These are phyloP conservation scores for Schizotus pectinicornis DNA, from an alignment of 2,888 invertebrate species.

Conservation along the genomic window DNA sequence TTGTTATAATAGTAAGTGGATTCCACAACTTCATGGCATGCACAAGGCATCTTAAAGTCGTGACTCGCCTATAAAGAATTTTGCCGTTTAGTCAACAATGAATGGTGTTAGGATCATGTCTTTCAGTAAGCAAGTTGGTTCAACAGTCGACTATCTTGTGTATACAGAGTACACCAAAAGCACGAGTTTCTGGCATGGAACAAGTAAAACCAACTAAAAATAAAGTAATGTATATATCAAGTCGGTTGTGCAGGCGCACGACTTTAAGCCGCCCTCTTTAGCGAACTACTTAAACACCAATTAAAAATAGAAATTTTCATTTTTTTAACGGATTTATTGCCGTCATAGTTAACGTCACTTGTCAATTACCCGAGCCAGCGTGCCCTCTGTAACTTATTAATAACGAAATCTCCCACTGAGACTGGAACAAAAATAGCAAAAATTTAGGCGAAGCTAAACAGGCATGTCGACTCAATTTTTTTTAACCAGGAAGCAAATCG, in stretches of 20 bases:
- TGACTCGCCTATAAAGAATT: too few species aligned
- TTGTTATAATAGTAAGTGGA: constrained; percentile 60
- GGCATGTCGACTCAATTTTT: too few species aligned
- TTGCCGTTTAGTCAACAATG: too few species aligned
- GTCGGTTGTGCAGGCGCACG: constrained; percentile 5
- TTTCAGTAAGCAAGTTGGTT: too few species aligned
- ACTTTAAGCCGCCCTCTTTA: background rate
- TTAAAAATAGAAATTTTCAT: constrained; percentile 16
- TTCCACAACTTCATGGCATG: constrained; percentile 36
- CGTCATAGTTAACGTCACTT: constrained; percentile 17
- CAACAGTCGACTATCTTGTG: too few species aligned
- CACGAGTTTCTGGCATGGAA: constrained; percentile 16
- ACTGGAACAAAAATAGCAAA: too few species aligned
- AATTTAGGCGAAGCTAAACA: too few species aligned
- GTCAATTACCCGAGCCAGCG: constrained; percentile 3
- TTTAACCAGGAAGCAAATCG: too few species aligned
- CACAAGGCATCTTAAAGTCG: background rate
- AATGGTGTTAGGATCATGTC: background rate
- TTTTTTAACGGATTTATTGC: constrained; percentile 5
- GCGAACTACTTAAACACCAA: background rate
- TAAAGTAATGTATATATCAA: constrained; percentile 17
- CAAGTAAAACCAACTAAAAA: constrained; percentile 22
- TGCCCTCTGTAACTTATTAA: constrained; percentile 7
- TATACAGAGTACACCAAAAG: background rate
- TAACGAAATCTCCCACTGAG: constrained; percentile 12